phyloP scores from a whole-genome alignment of 2,888 invertebrate species.

The Dasypolia templi region DNA sequence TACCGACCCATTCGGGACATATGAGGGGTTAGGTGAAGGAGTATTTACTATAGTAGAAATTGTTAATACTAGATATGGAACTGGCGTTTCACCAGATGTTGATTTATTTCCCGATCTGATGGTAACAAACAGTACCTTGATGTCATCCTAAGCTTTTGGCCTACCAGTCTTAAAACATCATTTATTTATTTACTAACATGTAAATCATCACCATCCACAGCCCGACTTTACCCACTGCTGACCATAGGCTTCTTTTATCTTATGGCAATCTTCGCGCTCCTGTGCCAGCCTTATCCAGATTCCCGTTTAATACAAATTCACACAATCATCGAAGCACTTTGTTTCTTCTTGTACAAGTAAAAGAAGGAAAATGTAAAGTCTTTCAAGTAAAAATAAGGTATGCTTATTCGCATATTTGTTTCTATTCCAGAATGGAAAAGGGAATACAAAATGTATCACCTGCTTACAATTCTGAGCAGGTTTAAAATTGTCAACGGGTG shows the following conservation, averaged over 20 bases:
- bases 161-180: too few species aligned
- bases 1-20: neutral
- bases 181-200: too few species aligned
- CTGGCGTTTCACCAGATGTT: neutral
- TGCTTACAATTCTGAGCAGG: conserved; percentile 52
- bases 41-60: too few species aligned
- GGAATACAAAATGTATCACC: conserved; percentile 48
- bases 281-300: too few species aligned
- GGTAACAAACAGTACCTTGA: neutral
- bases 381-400: conserved; percentile 28
- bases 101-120: neutral
- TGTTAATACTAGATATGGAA: neutral
- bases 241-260: too few species aligned
- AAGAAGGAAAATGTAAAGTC: conserved; percentile 13
- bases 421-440: conserved; percentile 36
- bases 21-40: neutral
- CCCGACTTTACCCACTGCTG: too few species aligned
- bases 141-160: neutral
- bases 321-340: conserved; percentile 1
- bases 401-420: conserved; percentile 36
- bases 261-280: too few species aligned
- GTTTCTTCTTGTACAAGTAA: too few species aligned
- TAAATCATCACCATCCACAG: too few species aligned
- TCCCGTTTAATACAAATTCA: neutral
- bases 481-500: conserved; percentile 39